A percentile compares a stretch with the other conserved stretches of the same genome.
These are phyloP conservation scores for Drosophila recens DNA, from an alignment of 2,888 invertebrate species.

Conservation along the genomic window DNA sequence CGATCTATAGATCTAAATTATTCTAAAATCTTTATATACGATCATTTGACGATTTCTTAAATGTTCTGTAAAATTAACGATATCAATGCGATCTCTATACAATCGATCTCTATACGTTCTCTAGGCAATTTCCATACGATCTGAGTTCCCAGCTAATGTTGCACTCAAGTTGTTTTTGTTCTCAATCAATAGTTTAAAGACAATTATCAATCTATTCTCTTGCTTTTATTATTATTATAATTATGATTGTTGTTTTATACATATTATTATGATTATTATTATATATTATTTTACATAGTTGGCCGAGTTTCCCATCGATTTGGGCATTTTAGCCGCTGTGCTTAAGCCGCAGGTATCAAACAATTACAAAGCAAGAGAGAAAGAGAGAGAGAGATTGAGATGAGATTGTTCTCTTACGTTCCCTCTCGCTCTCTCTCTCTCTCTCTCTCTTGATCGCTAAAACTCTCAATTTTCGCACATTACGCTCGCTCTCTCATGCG, in stretches of 20 bases:
- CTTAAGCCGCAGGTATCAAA: slow-evolving; percentile 87
- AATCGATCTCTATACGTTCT: background rate
- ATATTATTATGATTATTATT: slow-evolving; percentile 22
- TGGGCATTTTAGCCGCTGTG: slow-evolving; percentile 91
- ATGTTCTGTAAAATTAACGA: too few relatives aligned
- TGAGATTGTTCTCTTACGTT: slow-evolving; percentile 12
- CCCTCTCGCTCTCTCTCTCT: slow-evolving; percentile 37
- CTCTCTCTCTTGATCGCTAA: slow-evolving; percentile 7
- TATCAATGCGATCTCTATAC: background rate
- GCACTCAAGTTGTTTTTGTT: background rate
- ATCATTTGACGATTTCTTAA: too few relatives aligned
- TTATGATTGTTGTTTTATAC: slow-evolving; percentile 4
- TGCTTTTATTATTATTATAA: slow-evolving; percentile 6
- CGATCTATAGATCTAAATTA: too few relatives aligned
- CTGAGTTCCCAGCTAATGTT: slow-evolving; percentile 7
- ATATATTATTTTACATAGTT: slow-evolving; percentile 84
- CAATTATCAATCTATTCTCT: background rate
- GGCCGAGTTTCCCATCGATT: slow-evolving; percentile 91
- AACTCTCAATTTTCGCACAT: slow-evolving; percentile 23
- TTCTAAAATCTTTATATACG: too few relatives aligned
- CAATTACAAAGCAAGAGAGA: slow-evolving; percentile 7
- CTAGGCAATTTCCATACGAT: background rate
- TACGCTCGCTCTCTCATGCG: slow-evolving; percentile 47
- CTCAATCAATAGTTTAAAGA: background rate
- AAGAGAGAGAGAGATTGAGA: slow-evolving; percentile 6